These are phyloP conservation scores for Spodoptera frugiperda DNA, from an alignment of 1,140 invertebrate genomes.

Conservation along the genomic window DNA sequence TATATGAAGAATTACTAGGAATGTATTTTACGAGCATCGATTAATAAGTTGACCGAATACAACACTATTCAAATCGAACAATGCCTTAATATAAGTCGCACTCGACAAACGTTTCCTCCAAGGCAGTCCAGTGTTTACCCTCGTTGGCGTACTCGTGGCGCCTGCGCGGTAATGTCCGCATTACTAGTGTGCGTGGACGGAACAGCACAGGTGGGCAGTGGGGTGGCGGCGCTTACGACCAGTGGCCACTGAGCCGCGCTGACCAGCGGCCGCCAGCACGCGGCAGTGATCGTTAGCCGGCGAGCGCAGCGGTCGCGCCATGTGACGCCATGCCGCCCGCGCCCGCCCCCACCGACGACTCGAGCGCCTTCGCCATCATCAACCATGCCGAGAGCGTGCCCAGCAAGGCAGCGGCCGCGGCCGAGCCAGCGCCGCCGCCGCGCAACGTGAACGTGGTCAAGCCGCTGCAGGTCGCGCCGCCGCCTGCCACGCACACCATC, in stretches of 20 bases:
- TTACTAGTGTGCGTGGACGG: background rate
- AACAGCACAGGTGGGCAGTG: constrained; percentile 4
- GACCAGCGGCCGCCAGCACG: constrained; percentile 52
- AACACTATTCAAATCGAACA: constrained; percentile 34
- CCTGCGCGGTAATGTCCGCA: constrained; percentile 31
- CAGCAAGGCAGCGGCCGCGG: background rate
- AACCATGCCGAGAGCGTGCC: constrained; percentile 70
- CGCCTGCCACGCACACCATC: constrained; percentile 64
- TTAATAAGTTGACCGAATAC: constrained; percentile 19
- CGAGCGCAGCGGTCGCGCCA: constrained; percentile 52
- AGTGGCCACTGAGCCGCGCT: constrained; percentile 14
- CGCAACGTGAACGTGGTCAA: constrained; percentile 9
- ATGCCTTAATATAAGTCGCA: background rate
- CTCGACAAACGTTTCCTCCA: constrained; percentile 7
- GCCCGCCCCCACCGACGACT: constrained; percentile 70
- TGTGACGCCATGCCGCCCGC: constrained; percentile 49
- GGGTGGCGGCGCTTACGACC: constrained; percentile 25
- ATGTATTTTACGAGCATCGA: constrained; percentile 35
- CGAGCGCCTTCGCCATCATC: constrained; percentile 84
- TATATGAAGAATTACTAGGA: background rate
- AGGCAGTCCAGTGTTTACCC: constrained; percentile 28
- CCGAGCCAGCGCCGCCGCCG: constrained; percentile 2
- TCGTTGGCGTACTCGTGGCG: constrained; percentile 10
- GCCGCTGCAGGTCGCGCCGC: constrained; percentile 64
- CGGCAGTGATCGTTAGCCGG: constrained; percentile 47